These are phyloP conservation scores for Diadophis punctatus DNA, from an alignment of 2,113 vertebrate species.

Conservation along the genomic window DNA sequence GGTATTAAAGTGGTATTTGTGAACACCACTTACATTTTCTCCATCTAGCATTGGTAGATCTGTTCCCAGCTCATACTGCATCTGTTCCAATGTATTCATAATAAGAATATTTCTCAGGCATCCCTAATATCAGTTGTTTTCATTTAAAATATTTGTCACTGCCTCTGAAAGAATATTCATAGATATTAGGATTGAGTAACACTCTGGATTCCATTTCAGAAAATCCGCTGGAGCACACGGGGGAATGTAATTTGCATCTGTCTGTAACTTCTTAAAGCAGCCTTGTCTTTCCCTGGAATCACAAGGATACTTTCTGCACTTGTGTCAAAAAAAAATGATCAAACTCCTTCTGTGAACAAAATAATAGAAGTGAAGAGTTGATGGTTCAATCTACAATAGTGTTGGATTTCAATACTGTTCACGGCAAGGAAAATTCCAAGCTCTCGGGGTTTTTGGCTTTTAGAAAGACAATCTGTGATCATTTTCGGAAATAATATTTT, in stretches of 20 bases:
- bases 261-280: not conserved
- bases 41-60: not conserved
- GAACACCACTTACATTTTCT: not conserved
- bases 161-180: not conserved
- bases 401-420: not conserved
- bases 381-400: not conserved
- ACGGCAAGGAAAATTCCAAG: not conserved
- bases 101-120: not conserved
- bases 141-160: not conserved
- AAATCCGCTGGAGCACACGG: not conserved
- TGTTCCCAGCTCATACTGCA: not conserved
- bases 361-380: not conserved
- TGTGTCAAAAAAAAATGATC: not conserved
- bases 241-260: not conserved
- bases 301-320: not conserved
- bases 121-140: not conserved
- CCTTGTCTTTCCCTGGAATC: not conserved
- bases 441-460: not conserved
- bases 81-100: not conserved
- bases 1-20: no score
- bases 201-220: not conserved
- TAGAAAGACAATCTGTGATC: not conserved
- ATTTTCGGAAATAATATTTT: not conserved
- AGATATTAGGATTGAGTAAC: not conserved
- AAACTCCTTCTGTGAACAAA: not conserved